These are phyloP conservation scores for Podargus strigoides DNA, from an alignment of 2,797 vertebrate species.

Conservation along the genomic window DNA sequence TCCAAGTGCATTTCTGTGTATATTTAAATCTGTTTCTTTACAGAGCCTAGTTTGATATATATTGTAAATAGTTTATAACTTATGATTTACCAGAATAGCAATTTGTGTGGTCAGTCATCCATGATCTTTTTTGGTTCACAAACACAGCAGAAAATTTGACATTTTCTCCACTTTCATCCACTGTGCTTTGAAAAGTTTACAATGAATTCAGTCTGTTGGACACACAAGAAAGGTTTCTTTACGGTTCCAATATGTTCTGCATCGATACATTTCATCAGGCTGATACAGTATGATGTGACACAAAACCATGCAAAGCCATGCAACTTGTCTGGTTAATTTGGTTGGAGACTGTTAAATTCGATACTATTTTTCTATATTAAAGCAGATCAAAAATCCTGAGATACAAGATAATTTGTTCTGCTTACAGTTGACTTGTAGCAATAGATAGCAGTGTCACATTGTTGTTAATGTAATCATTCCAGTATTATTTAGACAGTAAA, in stretches of 20 bases:
- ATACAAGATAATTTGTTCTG: background rate
- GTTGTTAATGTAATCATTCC: background rate
- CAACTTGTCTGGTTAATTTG: background rate
- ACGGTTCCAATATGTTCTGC: background rate
- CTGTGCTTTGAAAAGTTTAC: background rate
- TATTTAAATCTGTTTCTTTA: background rate
- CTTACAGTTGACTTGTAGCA: background rate
- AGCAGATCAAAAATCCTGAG: background rate
- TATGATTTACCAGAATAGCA: background rate
- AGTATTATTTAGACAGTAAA: background rate
- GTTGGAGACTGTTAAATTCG: background rate
- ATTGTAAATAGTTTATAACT: background rate
- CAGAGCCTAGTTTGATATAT: background rate
- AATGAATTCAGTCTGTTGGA: background rate
- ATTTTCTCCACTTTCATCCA: background rate
- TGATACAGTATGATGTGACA: background rate
- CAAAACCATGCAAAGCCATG: background rate
- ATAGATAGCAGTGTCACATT: background rate
- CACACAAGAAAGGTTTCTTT: background rate
- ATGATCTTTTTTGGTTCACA: background rate
- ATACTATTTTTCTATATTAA: background rate
- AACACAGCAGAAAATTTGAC: background rate
- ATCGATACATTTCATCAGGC: background rate
- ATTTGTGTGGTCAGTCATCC: background rate
- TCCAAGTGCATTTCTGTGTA: background rate